Evolutionary conservation across 2,797 vertebrate genomes (phyloP).

Genomic region (Pipistrellus nathusii): DNA sequence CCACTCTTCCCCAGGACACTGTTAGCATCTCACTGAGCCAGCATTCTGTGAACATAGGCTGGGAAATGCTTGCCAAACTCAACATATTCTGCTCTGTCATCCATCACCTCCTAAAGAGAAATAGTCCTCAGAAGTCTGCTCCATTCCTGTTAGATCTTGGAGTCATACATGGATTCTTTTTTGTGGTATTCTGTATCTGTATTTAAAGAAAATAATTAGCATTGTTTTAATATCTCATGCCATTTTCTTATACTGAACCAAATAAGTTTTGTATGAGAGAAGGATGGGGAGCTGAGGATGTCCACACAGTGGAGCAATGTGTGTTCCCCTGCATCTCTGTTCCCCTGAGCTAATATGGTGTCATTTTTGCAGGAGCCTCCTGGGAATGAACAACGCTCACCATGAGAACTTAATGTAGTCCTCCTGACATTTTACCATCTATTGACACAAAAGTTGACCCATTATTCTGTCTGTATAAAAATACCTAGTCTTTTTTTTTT

Average conservation of each 20-base stretch:
- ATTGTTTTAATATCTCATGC: background rate
- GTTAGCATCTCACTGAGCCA: background rate
- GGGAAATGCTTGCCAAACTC: constrained; percentile 4
- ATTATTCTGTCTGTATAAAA: background rate
- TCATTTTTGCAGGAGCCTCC: background rate
- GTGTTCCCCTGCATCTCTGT: background rate
- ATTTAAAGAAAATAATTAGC: constrained; percentile 7
- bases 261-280: background rate
- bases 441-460: background rate
- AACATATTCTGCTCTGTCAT: background rate
- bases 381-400: background rate
- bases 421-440: background rate
- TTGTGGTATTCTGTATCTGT: background rate
- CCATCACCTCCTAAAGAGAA: background rate
- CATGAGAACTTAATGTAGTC: background rate
- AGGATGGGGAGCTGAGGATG: background rate
- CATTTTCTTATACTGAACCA: background rate
- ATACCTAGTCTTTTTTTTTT: background rate
- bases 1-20: no score
- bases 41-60: background rate
- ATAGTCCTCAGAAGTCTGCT: background rate
- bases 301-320: background rate
- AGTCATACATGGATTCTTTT: background rate
- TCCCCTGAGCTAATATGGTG: background rate
- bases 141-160: background rate